Base-by-base conservation (phyloP, 1,140 invertebrate genomes). In the Trichonephila clavata region DNA sequence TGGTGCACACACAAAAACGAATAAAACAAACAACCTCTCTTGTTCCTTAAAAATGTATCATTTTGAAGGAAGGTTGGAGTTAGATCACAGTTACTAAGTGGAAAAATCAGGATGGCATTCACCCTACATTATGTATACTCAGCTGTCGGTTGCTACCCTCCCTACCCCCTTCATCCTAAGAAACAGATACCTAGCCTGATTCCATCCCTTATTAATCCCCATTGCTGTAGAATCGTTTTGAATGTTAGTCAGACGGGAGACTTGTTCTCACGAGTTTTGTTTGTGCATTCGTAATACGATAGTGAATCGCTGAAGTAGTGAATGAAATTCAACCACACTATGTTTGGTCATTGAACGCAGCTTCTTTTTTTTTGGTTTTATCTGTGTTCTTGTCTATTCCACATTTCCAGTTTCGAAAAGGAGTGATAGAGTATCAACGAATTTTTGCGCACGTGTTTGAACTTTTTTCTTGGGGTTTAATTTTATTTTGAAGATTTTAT, bases 91-190 rank as follows among this genome's bases (percentile, higher is more conserved):
- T 39, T 61, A 60, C n/a, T 61, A 39, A 39, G 57, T 63, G 14
- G 84, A 86, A 63, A 86, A 63, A 86, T 61, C 59, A 39, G 27
- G 27, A 32, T 86, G 84, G 24, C 84, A 86, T 86, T 61, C 71
- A 77, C 71, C 71, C 57, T 86, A 18, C 27, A 39, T 61, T 14
- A 5, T 86, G 60, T 86, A 27, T 86, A 43, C 27, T 59, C 84
- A 86, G 84, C 84, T 86, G 84, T 61, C 84, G 32, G 32, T 39
- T 39, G 13, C 84, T 61, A 63, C 59, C 59, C 63, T 86, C 61
- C 61, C 32, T 65, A 3, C 24, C 27, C 27, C 14, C 24, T 27
- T n/a, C 68, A 39, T 77, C 27, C 18, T 20, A 39, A 77, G 27
- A 77, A 77, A 39, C 71, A 77, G 71, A 77, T 77, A 77, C 71